Conservation (phyloP, 2,888 invertebrate species). For the Pherbina coryleti region DNA sequence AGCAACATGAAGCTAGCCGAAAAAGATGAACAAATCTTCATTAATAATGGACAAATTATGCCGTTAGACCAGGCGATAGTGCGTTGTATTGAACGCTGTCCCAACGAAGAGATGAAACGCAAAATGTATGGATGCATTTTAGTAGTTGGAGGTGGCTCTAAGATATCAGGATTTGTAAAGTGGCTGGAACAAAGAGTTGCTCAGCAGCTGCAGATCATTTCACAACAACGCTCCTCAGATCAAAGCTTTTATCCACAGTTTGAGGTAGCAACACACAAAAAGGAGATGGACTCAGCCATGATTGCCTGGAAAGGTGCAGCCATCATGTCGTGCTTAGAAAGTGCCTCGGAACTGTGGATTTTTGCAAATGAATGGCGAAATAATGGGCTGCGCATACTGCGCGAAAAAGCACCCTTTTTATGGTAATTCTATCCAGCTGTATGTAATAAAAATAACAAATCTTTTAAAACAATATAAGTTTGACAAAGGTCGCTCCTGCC, state of each 20-base stretch:
- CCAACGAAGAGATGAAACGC: slow-evolving; percentile 88
- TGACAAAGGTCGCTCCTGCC: too few species aligned
- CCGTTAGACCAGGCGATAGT: slow-evolving; percentile 92
- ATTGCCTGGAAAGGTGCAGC: slow-evolving; percentile 96
- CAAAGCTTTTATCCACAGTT: slow-evolving; percentile 73
- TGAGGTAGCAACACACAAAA: slow-evolving; percentile 90
- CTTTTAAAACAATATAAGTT: not conserved
- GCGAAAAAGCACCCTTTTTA: slow-evolving; percentile 93
- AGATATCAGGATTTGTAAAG: slow-evolving; percentile 84
- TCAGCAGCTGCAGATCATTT: slow-evolving; percentile 74
- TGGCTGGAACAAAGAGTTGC: slow-evolving; percentile 91
- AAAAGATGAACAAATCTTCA: slow-evolving; percentile 73
- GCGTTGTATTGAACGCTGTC: slow-evolving; percentile 91
- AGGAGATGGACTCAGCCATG: slow-evolving; percentile 92
- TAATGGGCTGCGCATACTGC: slow-evolving; percentile 84
- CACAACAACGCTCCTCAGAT: slow-evolving; percentile 76
- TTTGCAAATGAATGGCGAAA: slow-evolving; percentile 87
- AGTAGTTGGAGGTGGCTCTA: slow-evolving; percentile 92
- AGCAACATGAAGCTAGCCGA: slow-evolving; percentile 69
- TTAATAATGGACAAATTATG: slow-evolving; percentile 83
- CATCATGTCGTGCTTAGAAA: slow-evolving; percentile 92
- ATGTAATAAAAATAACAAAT: not conserved
- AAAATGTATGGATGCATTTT: slow-evolving; percentile 95
- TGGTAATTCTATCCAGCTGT: slow-evolving; percentile 72
- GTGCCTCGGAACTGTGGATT: slow-evolving; percentile 94